Evolutionary conservation across 2,113 vertebrate genomes (phyloP), one percentile per base, ranked within the genome.

Genomic region (Caranx melampygus): DNA sequence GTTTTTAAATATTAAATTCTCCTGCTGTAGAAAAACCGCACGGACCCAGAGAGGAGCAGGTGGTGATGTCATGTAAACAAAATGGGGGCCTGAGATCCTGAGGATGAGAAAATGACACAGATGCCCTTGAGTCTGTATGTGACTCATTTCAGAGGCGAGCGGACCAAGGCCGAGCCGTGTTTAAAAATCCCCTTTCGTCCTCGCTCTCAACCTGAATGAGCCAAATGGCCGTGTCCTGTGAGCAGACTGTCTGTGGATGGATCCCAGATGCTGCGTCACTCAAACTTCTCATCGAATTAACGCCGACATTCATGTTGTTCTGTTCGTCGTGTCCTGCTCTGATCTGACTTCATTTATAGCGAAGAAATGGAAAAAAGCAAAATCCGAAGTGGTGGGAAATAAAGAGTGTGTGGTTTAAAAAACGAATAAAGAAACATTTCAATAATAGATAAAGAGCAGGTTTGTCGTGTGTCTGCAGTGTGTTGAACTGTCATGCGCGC

Each of bases 51-150:
- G 57, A 7, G 35, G 58, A 34, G 79, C 49, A 70, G 52, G 59
- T 72, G 37, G 40, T 80, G 84, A 81, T 75, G 66, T 81, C 81
- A 88, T 67, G 21, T 33, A 67, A 71, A 88, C 76, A 89, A 86
- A 85, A 84, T 81, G 85, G 74, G 73, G 75, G 82, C 54, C 69
- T 66, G 60, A 70, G 51, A 65, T n/a, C 34, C 9, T 26, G 13
- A 15, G 54, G 26, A 65, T 45, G 51, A 60, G 52, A 71, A 65
- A 64, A 78, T 67, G 79, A 62, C 83, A 68, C 58, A 51, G 0
- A 26, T 75, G 76, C 15, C 64, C 83, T 86, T 86, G 74, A 16
- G 71, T 78, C 16, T 81, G 74, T 20, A 1, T 40, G 9, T 70
- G 82, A 79, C 40, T 84, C 57, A 73, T 54, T 34, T 68, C 55